Base-by-base conservation (phyloP, 2,113 vertebrate species). In the Antidorcas marsupialis region DNA sequence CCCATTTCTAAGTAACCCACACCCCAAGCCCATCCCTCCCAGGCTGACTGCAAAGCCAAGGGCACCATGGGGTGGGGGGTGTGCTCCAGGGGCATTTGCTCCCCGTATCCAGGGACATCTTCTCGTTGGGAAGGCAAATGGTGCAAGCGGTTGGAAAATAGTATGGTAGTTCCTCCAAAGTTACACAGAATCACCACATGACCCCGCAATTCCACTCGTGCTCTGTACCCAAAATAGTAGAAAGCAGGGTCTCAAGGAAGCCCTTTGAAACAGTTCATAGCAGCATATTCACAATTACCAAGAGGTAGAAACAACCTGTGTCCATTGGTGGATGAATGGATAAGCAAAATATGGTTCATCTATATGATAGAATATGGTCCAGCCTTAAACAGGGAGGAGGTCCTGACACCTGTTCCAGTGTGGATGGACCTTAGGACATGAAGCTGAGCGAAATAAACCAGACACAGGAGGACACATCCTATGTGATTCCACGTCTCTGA, bases 341-440 rank as follows among this genome's bases (percentile, higher is more conserved):
- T 6, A n/a, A 6, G 39, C 67, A 28, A 25, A 19, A 21, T 8
- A 8, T 5, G n/a, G 7, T 25, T 36, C 8, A 1, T 17, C 19
- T 4, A 9, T 0, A 3, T 0, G 2, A 5, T 0, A 28, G 67
- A 25, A 9, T 0, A 2, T 43, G 0, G 2, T 1, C 7, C 45
- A 50, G 43, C 71, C 79, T n/a, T 11, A 0, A 2, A 19, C 19
- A 64, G 64, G 28, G 12, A 57, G 62, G 5, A 13, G 9, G 5
- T 15, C 2, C 21, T 16, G 79, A 79, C 27, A 1, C 47, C 4
- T 11, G 52, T 43, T 5, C 1, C 45, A 2, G 0, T 25, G 1
- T 0, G 23, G 50, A 3, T 0, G 36, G 14, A 27, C n/a, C 6
- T 2, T 21, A 36, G 67, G 45, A 3, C 15, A 0, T 2, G 0